A percentile compares a stretch with the other conserved stretches of the same genome.
phyloP scores from a whole-genome alignment of 35 echinoderm and acorn worm species.

The Acanthaster planci region DNA sequence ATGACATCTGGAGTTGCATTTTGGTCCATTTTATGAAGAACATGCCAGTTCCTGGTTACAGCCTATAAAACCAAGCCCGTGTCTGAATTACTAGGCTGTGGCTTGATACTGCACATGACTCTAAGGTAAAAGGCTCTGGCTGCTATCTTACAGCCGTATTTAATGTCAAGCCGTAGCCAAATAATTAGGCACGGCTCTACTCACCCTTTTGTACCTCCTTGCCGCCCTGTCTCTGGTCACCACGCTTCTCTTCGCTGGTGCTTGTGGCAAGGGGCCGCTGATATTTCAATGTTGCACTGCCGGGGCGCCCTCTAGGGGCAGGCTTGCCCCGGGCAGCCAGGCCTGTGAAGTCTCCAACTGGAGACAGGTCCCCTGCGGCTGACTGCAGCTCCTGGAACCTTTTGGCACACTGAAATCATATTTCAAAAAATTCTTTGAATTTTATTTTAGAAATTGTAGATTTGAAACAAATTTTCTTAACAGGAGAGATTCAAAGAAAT shows the following conservation, averaged over 20 bases:
- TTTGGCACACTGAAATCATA: slow-evolving; percentile 52
- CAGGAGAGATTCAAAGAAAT: no score
- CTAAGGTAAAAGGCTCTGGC: no score
- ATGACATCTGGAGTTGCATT: no score
- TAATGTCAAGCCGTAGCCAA: no score
- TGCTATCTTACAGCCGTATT: no score
- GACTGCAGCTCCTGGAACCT: slow-evolving; percentile 87
- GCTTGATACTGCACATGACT: no score
- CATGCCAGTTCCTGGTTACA: no score
- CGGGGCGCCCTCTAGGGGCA: slow-evolving; percentile 37
- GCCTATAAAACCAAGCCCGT: no score
- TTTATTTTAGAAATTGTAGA: no score
- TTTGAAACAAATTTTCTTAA: no score
- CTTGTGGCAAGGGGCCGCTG: background rate
- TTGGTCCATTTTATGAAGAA: no score
- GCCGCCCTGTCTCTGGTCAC: background rate
- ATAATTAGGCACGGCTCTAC: slow-evolving; percentile 1
- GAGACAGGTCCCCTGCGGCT: slow-evolving; percentile 63
- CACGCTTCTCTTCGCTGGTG: slow-evolving; percentile 20
- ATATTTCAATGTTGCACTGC: slow-evolving; percentile 1
- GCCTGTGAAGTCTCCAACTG: slow-evolving; percentile 52
- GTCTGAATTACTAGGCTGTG: no score
- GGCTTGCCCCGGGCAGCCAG: slow-evolving; percentile 66
- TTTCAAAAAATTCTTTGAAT: background rate
- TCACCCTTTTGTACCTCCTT: slow-evolving; percentile 33